Percentiles rank a stretch among this genome's conserved stretches.
These are phyloP conservation scores for Zaprionus camerounensis DNA, from an alignment of 1,140 invertebrate species.

Conservation along the genomic window DNA sequence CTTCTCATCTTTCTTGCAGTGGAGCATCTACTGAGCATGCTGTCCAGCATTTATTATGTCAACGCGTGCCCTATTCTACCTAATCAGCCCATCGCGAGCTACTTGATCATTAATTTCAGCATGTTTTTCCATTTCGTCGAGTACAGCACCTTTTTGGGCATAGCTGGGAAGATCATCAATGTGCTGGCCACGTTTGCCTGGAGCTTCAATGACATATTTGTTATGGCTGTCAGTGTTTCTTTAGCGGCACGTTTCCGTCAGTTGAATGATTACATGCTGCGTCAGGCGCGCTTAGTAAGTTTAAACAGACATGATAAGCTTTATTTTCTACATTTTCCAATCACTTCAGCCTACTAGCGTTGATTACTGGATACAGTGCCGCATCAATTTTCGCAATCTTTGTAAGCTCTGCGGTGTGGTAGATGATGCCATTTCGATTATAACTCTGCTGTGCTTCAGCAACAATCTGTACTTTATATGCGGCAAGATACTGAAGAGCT, in stretches of 20 bases:
- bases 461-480: conserved; percentile 91
- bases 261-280: conserved; percentile 86
- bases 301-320: background rate
- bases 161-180: conserved; percentile 85
- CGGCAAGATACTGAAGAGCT: conserved; percentile 88
- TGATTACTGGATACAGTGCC: conserved; percentile 85
- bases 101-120: conserved; percentile 65
- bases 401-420: conserved; percentile 86
- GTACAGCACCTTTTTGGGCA: conserved; percentile 55
- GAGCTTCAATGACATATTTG: conserved; percentile 89
- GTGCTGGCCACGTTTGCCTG: conserved; percentile 88
- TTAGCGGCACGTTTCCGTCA: conserved; percentile 86
- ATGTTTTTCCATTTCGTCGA: conserved; percentile 75
- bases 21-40: conserved; percentile 82
- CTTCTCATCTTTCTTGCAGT: conserved; percentile 45
- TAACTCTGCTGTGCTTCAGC: conserved; percentile 88
- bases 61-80: conserved; percentile 61
- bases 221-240: conserved; percentile 87
- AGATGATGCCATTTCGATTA: conserved; percentile 86
- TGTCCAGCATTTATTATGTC: conserved; percentile 65
- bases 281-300: conserved; percentile 85
- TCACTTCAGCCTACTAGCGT: conserved; percentile 67
- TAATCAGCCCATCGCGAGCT: conserved; percentile 69
- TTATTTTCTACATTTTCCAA: too few relatives aligned
- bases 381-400: conserved; percentile 86